These are phyloP conservation scores for Tenthredo mesomela DNA, from an alignment of 2,888 invertebrate species.

Conservation along the genomic window DNA sequence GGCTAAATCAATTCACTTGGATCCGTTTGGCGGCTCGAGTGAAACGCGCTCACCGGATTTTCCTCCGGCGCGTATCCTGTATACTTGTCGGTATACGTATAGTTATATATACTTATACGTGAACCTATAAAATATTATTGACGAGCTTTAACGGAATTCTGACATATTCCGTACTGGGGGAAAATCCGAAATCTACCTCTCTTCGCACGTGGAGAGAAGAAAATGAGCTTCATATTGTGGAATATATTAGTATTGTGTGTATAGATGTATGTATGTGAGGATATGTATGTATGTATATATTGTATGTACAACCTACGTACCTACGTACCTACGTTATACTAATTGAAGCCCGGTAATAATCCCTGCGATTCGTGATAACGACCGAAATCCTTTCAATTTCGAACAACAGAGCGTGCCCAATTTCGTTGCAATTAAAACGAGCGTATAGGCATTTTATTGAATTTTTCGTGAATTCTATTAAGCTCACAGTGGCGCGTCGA, in stretches of 20 bases:
- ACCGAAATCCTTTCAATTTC: slow-evolving; percentile 22
- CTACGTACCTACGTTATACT: neutral
- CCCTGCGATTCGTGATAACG: slow-evolving; percentile 40
- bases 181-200: neutral
- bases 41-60: slow-evolving; percentile 45
- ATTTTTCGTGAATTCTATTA: slow-evolving; percentile 65
- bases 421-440: slow-evolving; percentile 63
- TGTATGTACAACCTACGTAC: neutral
- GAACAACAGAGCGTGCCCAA: slow-evolving; percentile 44
- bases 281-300: neutral
- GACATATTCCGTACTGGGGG: neutral
- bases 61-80: slow-evolving; percentile 6
- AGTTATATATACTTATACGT: neutral
- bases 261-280: neutral
- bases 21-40: slow-evolving; percentile 36
- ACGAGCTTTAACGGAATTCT: neutral
- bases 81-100: neutral
- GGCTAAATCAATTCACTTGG: slow-evolving; percentile 47
- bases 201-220: neutral
- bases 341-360: slow-evolving; percentile 32
- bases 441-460: slow-evolving; percentile 64
- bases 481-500: slow-evolving; percentile 58
- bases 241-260: neutral
- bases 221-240: neutral
- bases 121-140: slow-evolving; percentile 14